Evolutionary conservation across 2,113 vertebrate genomes (phyloP).

Genomic region (Stegastes partitus): DNA sequence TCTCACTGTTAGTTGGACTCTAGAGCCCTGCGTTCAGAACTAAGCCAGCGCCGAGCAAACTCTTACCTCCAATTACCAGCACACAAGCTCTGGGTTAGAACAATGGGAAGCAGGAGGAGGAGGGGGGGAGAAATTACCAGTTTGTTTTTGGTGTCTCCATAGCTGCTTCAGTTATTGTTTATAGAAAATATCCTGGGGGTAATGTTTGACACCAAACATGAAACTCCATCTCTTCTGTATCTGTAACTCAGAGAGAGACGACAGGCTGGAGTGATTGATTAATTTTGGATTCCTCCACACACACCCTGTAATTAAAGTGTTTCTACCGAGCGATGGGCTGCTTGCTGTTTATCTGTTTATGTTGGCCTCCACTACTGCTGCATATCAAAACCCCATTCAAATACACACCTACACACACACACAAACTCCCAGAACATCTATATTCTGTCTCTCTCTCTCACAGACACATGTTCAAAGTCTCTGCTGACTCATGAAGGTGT

Average conservation of each 20-base stretch:
- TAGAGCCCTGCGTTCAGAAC: slow-evolving; percentile 25
- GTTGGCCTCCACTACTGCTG: slow-evolving; percentile 55
- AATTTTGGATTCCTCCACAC: slow-evolving; percentile 51
- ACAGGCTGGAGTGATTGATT: slow-evolving; percentile 61
- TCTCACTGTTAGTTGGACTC: slow-evolving; percentile 47
- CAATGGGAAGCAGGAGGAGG: slow-evolving; percentile 2
- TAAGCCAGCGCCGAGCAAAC: slow-evolving; percentile 27
- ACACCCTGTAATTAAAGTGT: slow-evolving; percentile 72
- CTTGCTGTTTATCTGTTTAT: slow-evolving; percentile 56
- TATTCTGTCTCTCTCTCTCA: not conserved
- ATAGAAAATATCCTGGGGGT: slow-evolving; percentile 43
- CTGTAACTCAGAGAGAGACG: slow-evolving; percentile 17
- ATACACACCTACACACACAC: slow-evolving; percentile 21
- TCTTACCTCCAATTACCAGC: slow-evolving; percentile 30
- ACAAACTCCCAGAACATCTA: not conserved
- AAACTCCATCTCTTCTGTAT: slow-evolving; percentile 34
- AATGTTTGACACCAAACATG: slow-evolving; percentile 18
- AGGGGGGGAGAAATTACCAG: slow-evolving; percentile 1
- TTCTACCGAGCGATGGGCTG: slow-evolving; percentile 8
- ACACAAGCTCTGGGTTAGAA: slow-evolving; percentile 5
- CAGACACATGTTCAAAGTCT: slow-evolving; percentile 2
- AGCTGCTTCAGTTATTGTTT: slow-evolving; percentile 50
- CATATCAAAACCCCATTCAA: slow-evolving; percentile 35
- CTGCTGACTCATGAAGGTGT: slow-evolving; percentile 48
- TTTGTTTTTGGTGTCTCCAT: slow-evolving; percentile 35